Percentiles rank a stretch among this genome's conserved stretches.
phyloP scores from a whole-genome alignment of 2,797 vertebrate genomes.

The Cossypha niveicapilla region DNA sequence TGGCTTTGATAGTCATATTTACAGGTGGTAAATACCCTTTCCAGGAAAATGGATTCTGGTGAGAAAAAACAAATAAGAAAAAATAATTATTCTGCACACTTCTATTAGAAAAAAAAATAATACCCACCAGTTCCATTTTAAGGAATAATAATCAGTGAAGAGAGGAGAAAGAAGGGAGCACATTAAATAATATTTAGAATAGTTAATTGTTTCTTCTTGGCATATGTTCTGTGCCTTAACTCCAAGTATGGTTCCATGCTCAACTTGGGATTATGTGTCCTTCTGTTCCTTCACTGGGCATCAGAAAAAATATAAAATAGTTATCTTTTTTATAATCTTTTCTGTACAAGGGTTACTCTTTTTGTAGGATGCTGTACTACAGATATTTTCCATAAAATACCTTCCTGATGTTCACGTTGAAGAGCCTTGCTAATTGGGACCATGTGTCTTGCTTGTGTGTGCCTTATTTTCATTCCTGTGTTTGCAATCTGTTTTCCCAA shows the following conservation, averaged over 20 bases:
- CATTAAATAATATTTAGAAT: neutral
- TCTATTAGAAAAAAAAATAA: neutral
- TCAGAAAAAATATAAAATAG: neutral
- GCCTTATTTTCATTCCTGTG: neutral
- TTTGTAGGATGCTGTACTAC: neutral
- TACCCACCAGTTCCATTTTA: neutral
- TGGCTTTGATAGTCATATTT: neutral
- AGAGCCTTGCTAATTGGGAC: neutral
- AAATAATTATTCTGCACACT: neutral
- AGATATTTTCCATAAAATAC: neutral
- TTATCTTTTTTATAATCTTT: neutral
- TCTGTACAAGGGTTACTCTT: neutral
- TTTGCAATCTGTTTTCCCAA: neutral
- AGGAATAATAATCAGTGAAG: neutral
- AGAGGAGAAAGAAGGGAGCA: neutral
- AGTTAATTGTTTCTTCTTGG: neutral
- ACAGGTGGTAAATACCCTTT: neutral
- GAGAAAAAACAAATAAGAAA: neutral
- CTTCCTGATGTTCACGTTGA: accelerated
- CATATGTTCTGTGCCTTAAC: neutral
- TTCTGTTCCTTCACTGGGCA: neutral
- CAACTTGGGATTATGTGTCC: neutral
- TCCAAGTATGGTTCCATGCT: neutral
- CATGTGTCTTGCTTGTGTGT: neutral
- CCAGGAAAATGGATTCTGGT: neutral